Percentiles rank a stretch among this genome's conserved stretches.
Evolutionary conservation across 2,113 vertebrate genomes (phyloP).

Genomic region (Uropsilus gracilis): DNA sequence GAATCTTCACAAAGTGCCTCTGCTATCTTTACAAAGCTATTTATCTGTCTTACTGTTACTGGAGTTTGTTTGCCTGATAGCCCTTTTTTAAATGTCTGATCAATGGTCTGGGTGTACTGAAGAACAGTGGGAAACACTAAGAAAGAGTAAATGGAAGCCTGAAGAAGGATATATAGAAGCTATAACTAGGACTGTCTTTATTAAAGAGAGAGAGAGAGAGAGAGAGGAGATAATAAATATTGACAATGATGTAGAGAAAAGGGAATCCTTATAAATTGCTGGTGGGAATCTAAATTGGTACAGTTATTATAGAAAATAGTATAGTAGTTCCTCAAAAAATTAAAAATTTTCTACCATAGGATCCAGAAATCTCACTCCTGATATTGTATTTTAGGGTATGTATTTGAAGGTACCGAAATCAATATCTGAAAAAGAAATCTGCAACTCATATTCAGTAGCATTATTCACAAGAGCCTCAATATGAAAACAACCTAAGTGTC

Average conservation of each 20-base stretch:
- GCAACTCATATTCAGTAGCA: not conserved
- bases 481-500: too few relatives aligned
- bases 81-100: not conserved
- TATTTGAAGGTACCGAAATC: not conserved
- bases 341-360: not conserved
- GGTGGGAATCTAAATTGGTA: not conserved
- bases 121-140: not conserved
- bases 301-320: not conserved
- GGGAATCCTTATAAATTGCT: not conserved
- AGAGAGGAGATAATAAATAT: not conserved
- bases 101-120: not conserved
- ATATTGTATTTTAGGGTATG: too few relatives aligned
- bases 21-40: not conserved
- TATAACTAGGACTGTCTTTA: not conserved
- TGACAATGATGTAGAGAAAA: not conserved
- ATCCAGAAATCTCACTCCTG: not conserved
- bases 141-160: not conserved
- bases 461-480: not conserved
- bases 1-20: not conserved
- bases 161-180: not conserved
- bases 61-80: not conserved
- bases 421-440: not conserved
- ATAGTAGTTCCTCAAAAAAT: not conserved
- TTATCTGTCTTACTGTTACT: not conserved
- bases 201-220: not conserved